A percentile compares a stretch with the other conserved stretches of the same genome.
Evolutionary conservation across 2,113 vertebrate genomes (phyloP).

Genomic region (Colius striatus): DNA sequence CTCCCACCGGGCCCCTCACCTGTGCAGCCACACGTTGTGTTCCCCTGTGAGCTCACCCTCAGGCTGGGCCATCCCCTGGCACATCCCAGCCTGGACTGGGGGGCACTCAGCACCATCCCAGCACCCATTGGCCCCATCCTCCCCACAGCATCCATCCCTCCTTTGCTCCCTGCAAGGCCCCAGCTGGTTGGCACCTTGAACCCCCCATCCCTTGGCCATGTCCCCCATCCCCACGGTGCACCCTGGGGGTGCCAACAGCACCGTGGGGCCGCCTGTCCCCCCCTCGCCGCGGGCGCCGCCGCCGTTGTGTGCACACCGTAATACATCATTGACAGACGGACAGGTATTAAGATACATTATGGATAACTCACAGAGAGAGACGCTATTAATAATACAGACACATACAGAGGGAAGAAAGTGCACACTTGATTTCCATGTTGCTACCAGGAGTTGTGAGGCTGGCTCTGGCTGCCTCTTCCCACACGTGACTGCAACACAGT

Average conservation of each 20-base stretch:
- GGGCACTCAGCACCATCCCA: fast-evolving
- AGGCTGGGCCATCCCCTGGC: background rate
- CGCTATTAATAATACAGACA: constrained; percentile 77
- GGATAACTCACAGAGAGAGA: constrained; percentile 67
- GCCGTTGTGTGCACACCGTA: background rate
- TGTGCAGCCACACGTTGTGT: fast-evolving
- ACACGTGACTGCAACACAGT: constrained; percentile 79
- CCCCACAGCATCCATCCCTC: background rate
- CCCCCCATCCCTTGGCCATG: background rate
- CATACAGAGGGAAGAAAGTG: constrained; percentile 74
- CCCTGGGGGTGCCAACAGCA: background rate
- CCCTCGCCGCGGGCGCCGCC: background rate
- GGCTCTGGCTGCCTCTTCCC: constrained; percentile 68
- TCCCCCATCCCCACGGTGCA: background rate
- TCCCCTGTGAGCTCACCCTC: background rate
- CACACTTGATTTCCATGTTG: constrained; percentile 75
- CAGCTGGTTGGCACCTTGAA: background rate
- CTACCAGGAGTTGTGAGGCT: constrained; percentile 77
- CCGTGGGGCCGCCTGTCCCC: fast-evolving
- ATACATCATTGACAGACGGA: constrained; percentile 52
- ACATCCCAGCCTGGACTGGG: background rate
- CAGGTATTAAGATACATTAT: constrained; percentile 73
- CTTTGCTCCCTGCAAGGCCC: background rate
- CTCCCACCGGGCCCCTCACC: fast-evolving
- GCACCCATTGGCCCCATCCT: background rate